Base-by-base conservation (phyloP, 2,888 invertebrate species). In the Eupeodes luniger region DNA sequence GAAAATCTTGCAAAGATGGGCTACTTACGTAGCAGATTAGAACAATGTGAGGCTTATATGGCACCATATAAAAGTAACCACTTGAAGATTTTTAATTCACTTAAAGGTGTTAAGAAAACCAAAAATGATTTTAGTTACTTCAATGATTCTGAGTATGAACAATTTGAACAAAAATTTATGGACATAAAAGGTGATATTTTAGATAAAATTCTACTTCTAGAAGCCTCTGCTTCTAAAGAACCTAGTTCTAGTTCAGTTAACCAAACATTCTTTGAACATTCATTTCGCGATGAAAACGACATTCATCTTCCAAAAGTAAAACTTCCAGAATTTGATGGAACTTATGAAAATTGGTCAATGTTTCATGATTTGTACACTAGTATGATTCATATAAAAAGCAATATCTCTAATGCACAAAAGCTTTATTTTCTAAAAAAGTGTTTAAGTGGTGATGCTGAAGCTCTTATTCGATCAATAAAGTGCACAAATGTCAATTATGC, bases 361-460 rank as follows among this genome's bases (percentile, higher is more conserved):
- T 77, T 67, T 44, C 77, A 77, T 57, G 77, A 67, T 19, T 36
- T 77, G 4, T 67, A 66, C 16, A 51, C n/a, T 53, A 57, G 66
- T 16, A 77, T 77, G 77, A 77, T 77, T 16, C 67, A 77, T 16
- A 77, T 40, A 5, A 70, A 70, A 70, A 44, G 1, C 4, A 40
- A 19, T 36, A 53, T 70, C 40, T 70, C 55, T 16, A 57, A 70
- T 19, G 70, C 70, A 19, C 57, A 40, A 16, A 70, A 70, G 16
- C 16, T 57, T 4, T 70, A 70, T 70, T 70, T 53, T 69, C 49
- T 69, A 19, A 69, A 53, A 53, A 69, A 69, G 34, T 62, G 40
- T 64, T 64, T 64, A 64, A 64, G 55, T 16, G 69, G 69, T 19
- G 55, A 70, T 36, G 69, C 69, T 53, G 55, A 57, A 40, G 9